Evolutionary conservation across 2,888 invertebrate species (phyloP), one percentile per base, ranked within the genome.

Genomic region (Cryptocheilus praepositus): DNA sequence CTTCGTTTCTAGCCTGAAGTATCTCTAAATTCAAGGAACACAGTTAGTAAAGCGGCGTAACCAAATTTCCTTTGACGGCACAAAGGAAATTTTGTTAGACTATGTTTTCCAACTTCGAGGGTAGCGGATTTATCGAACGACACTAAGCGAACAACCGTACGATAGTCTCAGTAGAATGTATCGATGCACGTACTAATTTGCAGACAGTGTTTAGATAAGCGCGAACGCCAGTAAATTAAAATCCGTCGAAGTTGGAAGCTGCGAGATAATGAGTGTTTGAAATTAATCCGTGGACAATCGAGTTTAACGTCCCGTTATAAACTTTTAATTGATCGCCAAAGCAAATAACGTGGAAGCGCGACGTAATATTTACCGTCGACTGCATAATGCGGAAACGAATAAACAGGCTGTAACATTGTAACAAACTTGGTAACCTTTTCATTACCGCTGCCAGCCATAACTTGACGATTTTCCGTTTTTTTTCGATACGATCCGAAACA

Each of bases 1-100:
- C 22, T 36, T 43, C 49, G 65, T 36, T 36, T 36, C 36, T 36
- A 11, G 3, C 4, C 36, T 7, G 11, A 7, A 62, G 65, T 44
- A 18, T n/a, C 7, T 67, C 66, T 18, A 57, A 74, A 78, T 74
- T 72, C 70, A 64, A 78, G 75, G 62, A 56, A 19, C 11, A 0
- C 45, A 64, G 21, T 21, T n/a, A 52, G 51, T 43, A 44, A 22
- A 25, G 18, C 65, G 45, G n/a, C 44, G 64, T n/a, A 18, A 2
- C 0, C 46, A 25, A 63, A 63, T 46, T 53, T 53, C 52, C 67
- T 57, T 28, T 64, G 36, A 5, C 13, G 3, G 18, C 25, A 7
- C 22, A 49, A 53, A 63, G 44, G 11, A 53, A 16, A 53, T 36
- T 57, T 57, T 36, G 21, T 54, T n/a, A 51, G 5, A 53, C 36